Base-by-base conservation (phyloP, 2,797 vertebrate species). In the Spinus olivaceus region DNA sequence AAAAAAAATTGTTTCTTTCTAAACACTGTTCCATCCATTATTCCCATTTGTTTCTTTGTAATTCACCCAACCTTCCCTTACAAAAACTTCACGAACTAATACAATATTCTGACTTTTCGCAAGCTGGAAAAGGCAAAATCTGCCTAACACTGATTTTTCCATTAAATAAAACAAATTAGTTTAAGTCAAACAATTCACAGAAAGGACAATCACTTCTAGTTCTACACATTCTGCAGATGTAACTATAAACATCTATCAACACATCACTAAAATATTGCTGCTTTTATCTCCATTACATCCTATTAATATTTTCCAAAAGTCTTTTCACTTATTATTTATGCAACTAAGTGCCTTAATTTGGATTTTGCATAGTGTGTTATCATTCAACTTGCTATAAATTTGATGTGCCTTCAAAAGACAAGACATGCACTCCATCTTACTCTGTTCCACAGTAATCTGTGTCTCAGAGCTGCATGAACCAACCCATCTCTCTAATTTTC, bases 1-100 rank as follows among this genome's bases (percentile, higher is more conserved):
- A 81, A 91, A 94, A 73, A 69, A 42, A 86, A 51, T 93, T 77
- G 73, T 86, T 94, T 94, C 77, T 94, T 97, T 96, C 96, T 94
- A 97, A 96, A 96, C 60, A 91, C 24, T 76, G 65, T 54, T 96
- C 91, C 83, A 86, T 82, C 73, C 73, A 79, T 71, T 90, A 81
- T 47, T 93, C 46, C n/a, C 13, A 53, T 47, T 84, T 66, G 41
- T 82, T 95, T 93, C 76, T 88, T 88, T 77, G n/a, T 78, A 93
- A 80, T 77, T 86, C 14, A 32, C 35, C 50, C 59, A 81, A 51
- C 7, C 19, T 51, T 39, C 39, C 28, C n/a, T 74, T 61, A 61
- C n/a, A 71, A 92, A 93, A 92, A 37, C 25, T 59, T 87, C 35
- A 79, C 22, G 9, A 93, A 83, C 39, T 67, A 44, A 57, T 50